These are phyloP conservation scores for Centrocercus urophasianus DNA, from an alignment of 2,113 vertebrate genomes.

Conservation along the genomic window DNA sequence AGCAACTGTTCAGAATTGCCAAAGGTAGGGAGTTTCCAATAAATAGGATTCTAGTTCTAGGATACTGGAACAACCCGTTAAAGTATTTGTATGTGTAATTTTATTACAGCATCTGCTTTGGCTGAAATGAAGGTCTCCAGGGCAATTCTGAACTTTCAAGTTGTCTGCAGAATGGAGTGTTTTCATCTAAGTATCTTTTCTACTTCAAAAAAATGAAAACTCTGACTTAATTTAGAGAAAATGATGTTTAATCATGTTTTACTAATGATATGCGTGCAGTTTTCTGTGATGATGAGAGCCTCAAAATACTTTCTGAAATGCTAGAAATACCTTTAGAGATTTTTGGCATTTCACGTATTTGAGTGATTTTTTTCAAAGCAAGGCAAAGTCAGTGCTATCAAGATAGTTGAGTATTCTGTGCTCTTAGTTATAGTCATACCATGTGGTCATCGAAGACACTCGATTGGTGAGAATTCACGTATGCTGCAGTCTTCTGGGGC, in stretches of 20 bases:
- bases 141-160: conserved; percentile 62
- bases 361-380: neutral
- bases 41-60: neutral
- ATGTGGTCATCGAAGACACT: neutral
- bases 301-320: conserved; percentile 20
- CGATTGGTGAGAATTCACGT: neutral
- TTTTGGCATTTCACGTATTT: conserved; percentile 3
- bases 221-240: neutral
- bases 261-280: neutral
- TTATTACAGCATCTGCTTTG: conserved; percentile 50
- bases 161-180: neutral
- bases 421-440: neutral
- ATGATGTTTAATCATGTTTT: conserved; percentile 11
- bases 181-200: conserved; percentile 13
- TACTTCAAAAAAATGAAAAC: conserved; percentile 26
- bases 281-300: neutral
- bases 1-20: conserved; percentile 18
- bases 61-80: neutral
- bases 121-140: conserved; percentile 37
- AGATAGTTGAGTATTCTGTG: neutral
- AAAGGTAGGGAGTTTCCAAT: conserved; percentile 58
- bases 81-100: conserved; percentile 31
- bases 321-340: conserved; percentile 34
- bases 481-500: neutral
- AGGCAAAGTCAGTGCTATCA: neutral